These are phyloP conservation scores for Orthosia gothica DNA, from an alignment of 2,888 invertebrate species.

Conservation along the genomic window DNA sequence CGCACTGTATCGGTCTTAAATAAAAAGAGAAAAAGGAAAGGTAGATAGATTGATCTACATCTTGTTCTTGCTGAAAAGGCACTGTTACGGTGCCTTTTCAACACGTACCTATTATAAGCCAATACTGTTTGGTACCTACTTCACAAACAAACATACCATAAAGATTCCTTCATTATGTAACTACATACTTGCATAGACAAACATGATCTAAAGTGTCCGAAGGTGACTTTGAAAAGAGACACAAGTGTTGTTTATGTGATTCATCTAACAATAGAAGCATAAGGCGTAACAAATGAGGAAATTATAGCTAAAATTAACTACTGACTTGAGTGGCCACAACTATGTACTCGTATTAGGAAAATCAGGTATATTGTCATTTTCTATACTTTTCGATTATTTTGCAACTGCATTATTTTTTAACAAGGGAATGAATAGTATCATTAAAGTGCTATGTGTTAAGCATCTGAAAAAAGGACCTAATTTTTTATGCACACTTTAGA, in stretches of 20 bases:
- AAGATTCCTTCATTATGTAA: not conserved
- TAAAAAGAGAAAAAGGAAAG: too few relatives aligned
- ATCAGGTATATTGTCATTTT: not conserved
- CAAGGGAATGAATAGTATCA: too few relatives aligned
- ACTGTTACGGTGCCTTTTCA: not conserved
- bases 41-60: too few relatives aligned
- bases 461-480: too few relatives aligned
- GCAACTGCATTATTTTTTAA: too few relatives aligned
- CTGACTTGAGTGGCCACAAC: not conserved
- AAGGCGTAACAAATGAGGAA: slow-evolving; percentile 4
- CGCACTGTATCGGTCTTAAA: too few relatives aligned
- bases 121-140: not conserved
- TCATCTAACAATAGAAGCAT: slow-evolving; percentile 17
- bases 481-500: too few relatives aligned
- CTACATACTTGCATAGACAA: not conserved
- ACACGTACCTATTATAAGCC: not conserved
- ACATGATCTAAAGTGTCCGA: not conserved
- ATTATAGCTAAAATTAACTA: slow-evolving; percentile 15
- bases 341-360: not conserved
- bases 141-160: not conserved
- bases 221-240: slow-evolving; percentile 3
- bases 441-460: too few relatives aligned
- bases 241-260: not conserved
- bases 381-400: too few relatives aligned
- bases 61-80: too few relatives aligned